Evolutionary conservation across 2,888 invertebrate genomes (phyloP).

Genomic region (Pristionchus mayeri): DNA sequence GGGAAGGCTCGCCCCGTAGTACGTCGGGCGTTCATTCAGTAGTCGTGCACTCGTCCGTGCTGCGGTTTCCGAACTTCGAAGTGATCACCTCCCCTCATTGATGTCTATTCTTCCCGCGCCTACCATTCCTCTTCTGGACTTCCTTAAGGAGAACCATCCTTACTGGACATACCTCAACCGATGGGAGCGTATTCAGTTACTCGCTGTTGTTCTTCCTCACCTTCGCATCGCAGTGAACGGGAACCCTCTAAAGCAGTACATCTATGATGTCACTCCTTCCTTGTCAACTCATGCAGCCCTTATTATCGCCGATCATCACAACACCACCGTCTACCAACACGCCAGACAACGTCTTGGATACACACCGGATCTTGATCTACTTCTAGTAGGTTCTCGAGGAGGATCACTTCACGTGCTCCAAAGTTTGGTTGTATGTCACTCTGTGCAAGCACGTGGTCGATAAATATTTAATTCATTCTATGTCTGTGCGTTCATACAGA

Average conservation of each 20-base stretch:
- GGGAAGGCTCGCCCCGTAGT: not conserved
- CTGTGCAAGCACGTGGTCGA: not conserved
- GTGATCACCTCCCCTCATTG: no score
- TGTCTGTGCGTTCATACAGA: conserved; percentile 13
- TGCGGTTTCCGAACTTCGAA: no score
- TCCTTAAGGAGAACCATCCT: not conserved
- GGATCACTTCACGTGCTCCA: not conserved
- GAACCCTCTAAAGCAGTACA: not conserved
- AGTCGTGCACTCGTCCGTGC: not conserved
- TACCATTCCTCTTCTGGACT: not conserved
- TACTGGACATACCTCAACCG: not conserved
- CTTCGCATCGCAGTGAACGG: not conserved
- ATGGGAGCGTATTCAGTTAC: not conserved
- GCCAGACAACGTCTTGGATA: not conserved
- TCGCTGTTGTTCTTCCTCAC: not conserved
- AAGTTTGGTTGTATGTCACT: not conserved
- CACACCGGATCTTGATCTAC: not conserved
- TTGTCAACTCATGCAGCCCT: not conserved
- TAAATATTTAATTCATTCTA: not conserved
- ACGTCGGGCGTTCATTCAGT: not conserved
- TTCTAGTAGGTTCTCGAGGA: not conserved
- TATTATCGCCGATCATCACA: not conserved
- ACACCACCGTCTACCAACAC: not conserved
- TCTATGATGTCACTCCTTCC: no score
- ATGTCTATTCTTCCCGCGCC: no score